Percentiles rank a stretch among this genome's conserved stretches.
Evolutionary conservation across 2,113 vertebrate genomes (phyloP).

Genomic region (Oryzias melastigma): DNA sequence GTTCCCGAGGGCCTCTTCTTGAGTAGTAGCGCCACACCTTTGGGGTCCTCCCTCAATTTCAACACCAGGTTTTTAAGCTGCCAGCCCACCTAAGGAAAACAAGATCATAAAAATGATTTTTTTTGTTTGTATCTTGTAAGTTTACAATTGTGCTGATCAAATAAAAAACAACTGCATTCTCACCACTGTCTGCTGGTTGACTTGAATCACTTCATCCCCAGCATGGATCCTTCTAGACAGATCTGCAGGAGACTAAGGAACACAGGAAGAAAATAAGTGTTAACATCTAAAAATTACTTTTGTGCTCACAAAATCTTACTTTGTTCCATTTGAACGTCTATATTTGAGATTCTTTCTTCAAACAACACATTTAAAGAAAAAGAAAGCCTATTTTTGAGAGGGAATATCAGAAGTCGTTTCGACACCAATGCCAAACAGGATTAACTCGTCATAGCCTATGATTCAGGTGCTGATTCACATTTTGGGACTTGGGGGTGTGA

Average conservation of each 20-base stretch:
- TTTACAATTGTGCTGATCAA: neutral
- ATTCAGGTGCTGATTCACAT: slow-evolving; percentile 61
- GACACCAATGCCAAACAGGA: slow-evolving; percentile 38
- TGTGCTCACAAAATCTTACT: neutral
- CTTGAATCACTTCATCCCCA: slow-evolving; percentile 97
- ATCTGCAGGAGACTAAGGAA: slow-evolving; percentile 90
- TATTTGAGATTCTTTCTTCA: neutral
- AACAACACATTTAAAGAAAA: slow-evolving; percentile 1
- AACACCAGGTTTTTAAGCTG: slow-evolving; percentile 93
- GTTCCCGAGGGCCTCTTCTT: slow-evolving; percentile 94
- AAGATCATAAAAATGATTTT: no score
- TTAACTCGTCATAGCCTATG: slow-evolving; percentile 53
- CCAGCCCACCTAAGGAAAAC: slow-evolving; percentile 88
- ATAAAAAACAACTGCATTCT: slow-evolving; percentile 51
- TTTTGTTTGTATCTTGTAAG: no score
- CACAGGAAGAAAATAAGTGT: slow-evolving; percentile 8
- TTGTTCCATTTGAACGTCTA: neutral
- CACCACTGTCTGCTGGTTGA: slow-evolving; percentile 95
- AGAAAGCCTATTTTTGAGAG: neutral
- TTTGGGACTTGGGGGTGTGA: slow-evolving; percentile 37
- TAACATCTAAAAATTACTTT: slow-evolving; percentile 3
- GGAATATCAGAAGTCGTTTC: slow-evolving; percentile 38
- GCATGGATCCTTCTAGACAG: slow-evolving; percentile 92
- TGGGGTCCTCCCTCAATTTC: slow-evolving; percentile 91
- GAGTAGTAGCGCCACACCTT: slow-evolving; percentile 86